These are phyloP conservation scores for Gallinago paraguaiae DNA, from an alignment of 2,113 vertebrate species.

Conservation along the genomic window DNA sequence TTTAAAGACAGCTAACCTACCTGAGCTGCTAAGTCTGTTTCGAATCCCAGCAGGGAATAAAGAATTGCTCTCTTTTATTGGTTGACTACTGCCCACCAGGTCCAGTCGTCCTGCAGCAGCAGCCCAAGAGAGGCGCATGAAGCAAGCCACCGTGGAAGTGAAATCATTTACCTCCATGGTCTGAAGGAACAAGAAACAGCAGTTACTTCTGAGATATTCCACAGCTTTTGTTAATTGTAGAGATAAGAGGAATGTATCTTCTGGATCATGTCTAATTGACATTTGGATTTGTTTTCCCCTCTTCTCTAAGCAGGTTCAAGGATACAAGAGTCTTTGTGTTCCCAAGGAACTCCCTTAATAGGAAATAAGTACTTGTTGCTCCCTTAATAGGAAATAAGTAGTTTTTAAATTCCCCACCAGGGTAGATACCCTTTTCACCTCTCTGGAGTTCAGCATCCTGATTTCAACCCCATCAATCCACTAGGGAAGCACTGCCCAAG, in stretches of 20 bases:
- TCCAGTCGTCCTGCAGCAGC: constrained; percentile 94
- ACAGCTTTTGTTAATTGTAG: background rate
- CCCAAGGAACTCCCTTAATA: background rate
- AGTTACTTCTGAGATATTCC: background rate
- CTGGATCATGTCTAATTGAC: background rate
- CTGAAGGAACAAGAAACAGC: constrained; percentile 67
- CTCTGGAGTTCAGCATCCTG: background rate
- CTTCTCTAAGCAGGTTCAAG: background rate
- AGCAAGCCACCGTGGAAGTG: constrained; percentile 95
- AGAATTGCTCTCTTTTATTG: constrained; percentile 93
- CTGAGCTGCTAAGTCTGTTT: constrained; percentile 96
- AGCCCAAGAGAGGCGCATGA: constrained; percentile 97
- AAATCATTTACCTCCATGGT: constrained; percentile 98
- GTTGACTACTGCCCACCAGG: constrained; percentile 94
- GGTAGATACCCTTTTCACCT: background rate
- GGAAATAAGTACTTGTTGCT: no score
- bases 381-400: background rate
- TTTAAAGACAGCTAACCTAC: constrained; percentile 62
- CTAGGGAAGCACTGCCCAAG: background rate
- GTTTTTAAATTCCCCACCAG: background rate
- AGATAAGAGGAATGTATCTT: background rate
- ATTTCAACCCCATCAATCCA: accelerated
- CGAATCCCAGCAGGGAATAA: constrained; percentile 89
- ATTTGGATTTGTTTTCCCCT: background rate
- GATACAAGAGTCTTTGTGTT: background rate